These are phyloP conservation scores for Lucinisca nassula DNA, from an alignment of 2,888 invertebrate genomes.

Conservation along the genomic window DNA sequence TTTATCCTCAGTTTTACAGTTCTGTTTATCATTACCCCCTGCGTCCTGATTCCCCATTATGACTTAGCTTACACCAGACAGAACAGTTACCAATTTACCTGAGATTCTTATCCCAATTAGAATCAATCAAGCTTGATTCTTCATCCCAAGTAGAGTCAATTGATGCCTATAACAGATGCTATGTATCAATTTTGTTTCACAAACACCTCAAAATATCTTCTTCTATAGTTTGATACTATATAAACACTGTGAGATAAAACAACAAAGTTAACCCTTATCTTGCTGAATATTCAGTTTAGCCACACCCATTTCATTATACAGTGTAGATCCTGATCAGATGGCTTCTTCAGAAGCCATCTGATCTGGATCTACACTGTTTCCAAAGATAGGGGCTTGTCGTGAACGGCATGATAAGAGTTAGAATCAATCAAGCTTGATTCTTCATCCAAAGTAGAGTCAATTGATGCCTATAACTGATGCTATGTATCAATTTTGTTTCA, in stretches of 20 bases:
- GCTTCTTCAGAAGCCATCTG: too few species aligned
- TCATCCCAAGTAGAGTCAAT: background rate
- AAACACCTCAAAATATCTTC: background rate
- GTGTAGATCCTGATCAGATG: too few species aligned
- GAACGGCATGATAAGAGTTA: too few species aligned
- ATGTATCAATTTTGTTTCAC: background rate
- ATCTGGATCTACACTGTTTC: too few species aligned
- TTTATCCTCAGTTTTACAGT: background rate
- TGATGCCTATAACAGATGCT: slow-evolving; percentile 11
- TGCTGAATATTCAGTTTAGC: too few species aligned
- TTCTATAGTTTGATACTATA: background rate
- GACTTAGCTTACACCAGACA: background rate
- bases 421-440: background rate
- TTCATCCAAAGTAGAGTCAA: background rate
- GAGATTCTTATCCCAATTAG: background rate
- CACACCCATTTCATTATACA: too few species aligned
- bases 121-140: background rate
- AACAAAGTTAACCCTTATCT: too few species aligned
- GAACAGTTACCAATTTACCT: background rate
- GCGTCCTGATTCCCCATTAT: slow-evolving; percentile 7
- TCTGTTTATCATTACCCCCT: slow-evolving; percentile 9
- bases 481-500: background rate
- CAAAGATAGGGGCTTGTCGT: too few species aligned
- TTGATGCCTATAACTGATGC: slow-evolving; percentile 12
- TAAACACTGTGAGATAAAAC: background rate